Conservation (phyloP, 2,113 vertebrate genomes). For the Cepphus grylle region DNA sequence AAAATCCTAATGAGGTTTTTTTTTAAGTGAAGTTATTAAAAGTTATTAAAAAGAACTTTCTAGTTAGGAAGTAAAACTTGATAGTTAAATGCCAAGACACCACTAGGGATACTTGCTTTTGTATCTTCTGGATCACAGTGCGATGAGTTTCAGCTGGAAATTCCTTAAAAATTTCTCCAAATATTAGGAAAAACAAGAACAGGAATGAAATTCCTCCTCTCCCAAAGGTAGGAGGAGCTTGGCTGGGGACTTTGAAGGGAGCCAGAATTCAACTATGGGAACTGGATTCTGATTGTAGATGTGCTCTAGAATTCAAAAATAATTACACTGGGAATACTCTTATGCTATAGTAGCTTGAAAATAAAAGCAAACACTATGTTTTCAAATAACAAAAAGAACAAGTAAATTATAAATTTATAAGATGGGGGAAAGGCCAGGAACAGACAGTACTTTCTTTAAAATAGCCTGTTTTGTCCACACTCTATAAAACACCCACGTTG, state of each 20-base stretch:
- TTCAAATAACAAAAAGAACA: not conserved
- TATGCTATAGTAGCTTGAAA: not conserved
- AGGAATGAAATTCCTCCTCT: not conserved
- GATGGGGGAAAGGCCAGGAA: not conserved
- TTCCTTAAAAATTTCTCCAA: not conserved
- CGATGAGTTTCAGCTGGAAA: not conserved
- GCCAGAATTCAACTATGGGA: not conserved
- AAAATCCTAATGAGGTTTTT: constrained; percentile 28
- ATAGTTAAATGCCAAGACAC: constrained; percentile 3
- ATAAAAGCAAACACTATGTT: not conserved
- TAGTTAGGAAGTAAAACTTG: constrained; percentile 40
- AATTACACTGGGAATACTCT: not conserved
- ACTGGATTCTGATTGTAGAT: not conserved
- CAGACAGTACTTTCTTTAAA: not conserved
- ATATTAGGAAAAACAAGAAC: not conserved
- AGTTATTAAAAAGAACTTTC: constrained; percentile 57
- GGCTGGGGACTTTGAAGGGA: not conserved
- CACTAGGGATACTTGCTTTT: constrained; percentile 15
- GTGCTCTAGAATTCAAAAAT: not conserved
- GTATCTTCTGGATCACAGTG: not conserved
- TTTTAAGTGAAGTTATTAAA: constrained; percentile 41
- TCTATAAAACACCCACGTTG: constrained; percentile 26
- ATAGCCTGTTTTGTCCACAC: not conserved
- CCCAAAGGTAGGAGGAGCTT: not conserved
- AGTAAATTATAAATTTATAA: not conserved